Base-by-base conservation (phyloP, 1,140 invertebrate species). In the Bombus polaris region DNA sequence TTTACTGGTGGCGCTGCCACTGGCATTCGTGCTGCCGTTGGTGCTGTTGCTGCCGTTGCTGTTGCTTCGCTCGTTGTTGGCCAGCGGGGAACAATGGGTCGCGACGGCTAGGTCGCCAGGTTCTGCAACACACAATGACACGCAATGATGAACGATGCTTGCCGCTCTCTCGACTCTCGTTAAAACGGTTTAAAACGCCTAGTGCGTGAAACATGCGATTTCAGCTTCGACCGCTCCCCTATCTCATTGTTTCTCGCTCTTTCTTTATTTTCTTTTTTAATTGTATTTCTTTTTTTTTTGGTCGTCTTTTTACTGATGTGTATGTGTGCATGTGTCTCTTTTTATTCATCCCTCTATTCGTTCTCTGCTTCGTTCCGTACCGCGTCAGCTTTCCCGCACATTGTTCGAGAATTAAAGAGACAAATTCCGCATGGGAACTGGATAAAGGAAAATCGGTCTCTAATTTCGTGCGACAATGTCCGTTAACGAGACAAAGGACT, bases 81-180 rank as follows among this genome's bases (percentile, higher is more conserved):
- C 88, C 89, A 85, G 87, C 78, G 71, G 53, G 86, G 88, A 91
- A 91, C 85, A 91, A 91, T 89, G 83, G 81, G 88, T 74, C 87
- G 87, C 86, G 78, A 83, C 86, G 91, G 94, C 94, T 94, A 94
- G 92, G 94, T 95, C 92, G 94, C 94, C 92, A 95, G 92, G 87
- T 93, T 95, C 94, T 95, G 94, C 79, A 94, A 95, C 94, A 94
- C 35, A 86, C 72, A 92, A 92, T 88, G 90, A 91, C 76, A 85
- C 72, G 53, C 83, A 81, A 88, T 81, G 59, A 85, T 90, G 82
- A 88, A 57, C 84, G 84, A 85, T 85, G 84, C 77, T 39, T 81
- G 77, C 37, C 59, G 74, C 76, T 37, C 59, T 32, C 57, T 35
- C 37, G 72, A 66, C 59, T 86, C 78, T 90, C 78, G 81, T 89